Base-by-base conservation (phyloP, 1,140 invertebrate genomes). In the Phocides pigmalion region DNA sequence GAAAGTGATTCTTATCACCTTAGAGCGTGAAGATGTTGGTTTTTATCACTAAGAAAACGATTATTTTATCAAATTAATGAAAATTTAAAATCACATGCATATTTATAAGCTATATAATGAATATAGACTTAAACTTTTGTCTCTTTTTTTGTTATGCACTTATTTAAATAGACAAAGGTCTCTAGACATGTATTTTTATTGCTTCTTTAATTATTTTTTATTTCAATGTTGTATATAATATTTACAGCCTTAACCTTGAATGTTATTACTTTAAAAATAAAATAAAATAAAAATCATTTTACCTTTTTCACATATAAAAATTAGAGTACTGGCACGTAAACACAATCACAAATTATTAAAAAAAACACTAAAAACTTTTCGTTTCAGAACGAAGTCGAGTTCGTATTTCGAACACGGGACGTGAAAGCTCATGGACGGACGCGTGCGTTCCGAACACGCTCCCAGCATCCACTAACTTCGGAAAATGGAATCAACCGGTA, bases 401-500 rank as follows among this genome's bases (percentile, higher is more conserved):
- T 66, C 68, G 64, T 42, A 49, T 39, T 41, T 63, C 28, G 42
- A 17, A 28, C 41, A 41, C 49, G 56, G 25, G 50, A 32, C 64
- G 68, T 54, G 50, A 50, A 68, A 53, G 59, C 42, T 12, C 32
- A 37, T 20, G 9, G 17, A 12, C 32, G 4, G 41, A 59, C 56
- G 54, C 80, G 79, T 79, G 53, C 76, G 81, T 44, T 47, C 68
- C 25, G 51, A 49, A 2, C 72, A 61, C 64, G 54, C 25, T 67
- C 78, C 20, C 81, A 84, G 81, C 79, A 79, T 84, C 81, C 78
- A 84, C 79, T 84, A 74, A 56, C 65, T 51, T 63, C 59, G 65
- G 59, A 71, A 66, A 70, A 72, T 65, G 68, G 62, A 68, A 69
- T 74, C 72, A 70, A 72, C 73, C 74, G 58, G 49, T 63, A 70